phyloP scores from a whole-genome alignment of 2,113 vertebrate species.

The Lophius piscatorius region DNA sequence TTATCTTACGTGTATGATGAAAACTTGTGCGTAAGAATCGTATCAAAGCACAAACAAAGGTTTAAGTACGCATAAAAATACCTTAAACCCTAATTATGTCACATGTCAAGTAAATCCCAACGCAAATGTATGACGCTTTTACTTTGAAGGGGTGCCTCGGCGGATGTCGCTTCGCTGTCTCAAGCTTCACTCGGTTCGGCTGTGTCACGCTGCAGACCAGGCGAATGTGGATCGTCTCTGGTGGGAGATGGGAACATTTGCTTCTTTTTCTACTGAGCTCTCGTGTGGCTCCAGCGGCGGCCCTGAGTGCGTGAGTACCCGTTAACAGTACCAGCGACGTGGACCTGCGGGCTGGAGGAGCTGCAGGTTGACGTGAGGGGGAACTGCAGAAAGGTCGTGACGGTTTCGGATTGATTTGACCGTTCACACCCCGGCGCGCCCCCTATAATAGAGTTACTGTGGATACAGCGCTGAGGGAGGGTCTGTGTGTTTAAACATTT shows the following conservation, averaged over 20 bases:
- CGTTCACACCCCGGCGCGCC: constrained; percentile 50
- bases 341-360: background rate
- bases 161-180: background rate
- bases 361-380: constrained; percentile 21
- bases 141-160: constrained; percentile 25
- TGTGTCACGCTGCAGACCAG: constrained; percentile 65
- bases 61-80: no score
- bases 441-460: constrained; percentile 17
- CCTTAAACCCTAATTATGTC: background rate
- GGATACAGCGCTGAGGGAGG: no score
- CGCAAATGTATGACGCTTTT: constrained; percentile 32
- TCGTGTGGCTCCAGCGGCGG: constrained; percentile 21
- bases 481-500: no score
- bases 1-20: no score
- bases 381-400: constrained; percentile 71
- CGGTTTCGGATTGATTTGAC: constrained; percentile 51
- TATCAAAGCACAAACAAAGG: no score
- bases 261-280: background rate
- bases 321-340: rapidly evolving
- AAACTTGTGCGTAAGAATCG: no score
- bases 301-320: constrained; percentile 38
- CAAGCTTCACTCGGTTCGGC: constrained; percentile 12
- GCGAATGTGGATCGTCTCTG: constrained; percentile 68
- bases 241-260: constrained; percentile 26
- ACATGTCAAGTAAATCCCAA: no score